Evolutionary conservation across 2,888 invertebrate species (phyloP), one percentile per base, ranked within the genome.

Genomic region (Eilema sororculum): DNA sequence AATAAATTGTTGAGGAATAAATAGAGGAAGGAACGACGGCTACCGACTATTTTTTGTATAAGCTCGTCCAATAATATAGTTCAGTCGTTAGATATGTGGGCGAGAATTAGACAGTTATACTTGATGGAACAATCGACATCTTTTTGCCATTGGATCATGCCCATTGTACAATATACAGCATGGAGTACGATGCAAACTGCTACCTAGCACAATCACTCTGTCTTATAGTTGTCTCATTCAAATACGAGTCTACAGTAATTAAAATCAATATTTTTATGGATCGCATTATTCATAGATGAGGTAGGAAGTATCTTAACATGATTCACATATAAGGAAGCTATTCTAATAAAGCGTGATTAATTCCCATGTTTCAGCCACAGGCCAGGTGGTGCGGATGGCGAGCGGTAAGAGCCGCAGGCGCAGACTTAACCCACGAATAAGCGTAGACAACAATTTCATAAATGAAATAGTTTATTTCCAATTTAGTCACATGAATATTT

Each of bases 291-390:
- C 69, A 74, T 66, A 69, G 20, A 66, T 24, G 60, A 67, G 62
- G 57, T 70, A 63, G 77, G 75, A 83, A 73, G 73, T 78, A 78
- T 81, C 76, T 79, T 76, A 77, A 75, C 73, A 74, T 72, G 73
- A 73, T 77, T 76, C 77, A 70, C 82, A 77, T 85, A 84, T 84
- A 86, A 86, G 86, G 88, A 87, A 87, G 84, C 84, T 82, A 80
- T 84, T 80, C 85, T 89, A 88, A 89, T 89, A 85, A 78, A 83
- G 82, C 85, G 83, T 88, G 88, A 90, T 89, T 89, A 88, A 89
- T 90, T 88, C 84, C 85, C 78, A 83, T 84, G 82, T 83, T 46
- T 81, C 81, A 76, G 86, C 87, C 85, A 74, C 75, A 81, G 87
- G 86, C 81, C 65, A 65, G 52, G 76, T 61, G 73, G 75, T 72